Conservation (phyloP, 2,113 vertebrate species). For the Anolis sagrei region DNA sequence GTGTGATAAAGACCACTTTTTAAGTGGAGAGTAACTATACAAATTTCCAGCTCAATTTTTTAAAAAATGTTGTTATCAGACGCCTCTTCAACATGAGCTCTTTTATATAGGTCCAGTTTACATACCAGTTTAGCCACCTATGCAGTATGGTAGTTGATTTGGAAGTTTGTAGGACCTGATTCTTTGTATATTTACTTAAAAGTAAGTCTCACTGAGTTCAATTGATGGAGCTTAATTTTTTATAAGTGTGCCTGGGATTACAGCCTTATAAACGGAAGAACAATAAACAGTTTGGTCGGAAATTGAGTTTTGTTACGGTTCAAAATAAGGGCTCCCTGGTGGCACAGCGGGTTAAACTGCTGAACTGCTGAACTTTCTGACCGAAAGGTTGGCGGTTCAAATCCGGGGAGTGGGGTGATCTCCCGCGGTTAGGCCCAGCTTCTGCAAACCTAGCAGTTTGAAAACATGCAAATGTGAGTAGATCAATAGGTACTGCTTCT, state of each 20-base stretch:
- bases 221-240: neutral
- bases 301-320: constrained; percentile 62
- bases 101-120: constrained; percentile 52
- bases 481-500: too few relatives aligned
- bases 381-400: too few relatives aligned
- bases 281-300: constrained; percentile 48
- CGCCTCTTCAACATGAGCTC: constrained; percentile 61
- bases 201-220: constrained; percentile 21
- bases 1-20: constrained; percentile 60
- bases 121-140: constrained; percentile 45
- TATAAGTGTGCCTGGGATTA: constrained; percentile 20
- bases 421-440: too few relatives aligned
- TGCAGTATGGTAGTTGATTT: constrained; percentile 54
- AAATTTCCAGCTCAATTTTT: constrained; percentile 50
- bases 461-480: too few relatives aligned
- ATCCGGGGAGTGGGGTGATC: too few relatives aligned
- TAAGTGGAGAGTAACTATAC: constrained; percentile 65
- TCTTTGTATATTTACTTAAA: constrained; percentile 14
- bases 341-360: too few relatives aligned
- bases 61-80: constrained; percentile 46
- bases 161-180: constrained; percentile 16
- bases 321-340: too few relatives aligned
- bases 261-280: constrained; percentile 49
- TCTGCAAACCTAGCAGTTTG: too few relatives aligned
- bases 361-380: too few relatives aligned